Evolutionary conservation across 2,113 vertebrate genomes (phyloP).

Genomic region (Pedionomus torquatus): DNA sequence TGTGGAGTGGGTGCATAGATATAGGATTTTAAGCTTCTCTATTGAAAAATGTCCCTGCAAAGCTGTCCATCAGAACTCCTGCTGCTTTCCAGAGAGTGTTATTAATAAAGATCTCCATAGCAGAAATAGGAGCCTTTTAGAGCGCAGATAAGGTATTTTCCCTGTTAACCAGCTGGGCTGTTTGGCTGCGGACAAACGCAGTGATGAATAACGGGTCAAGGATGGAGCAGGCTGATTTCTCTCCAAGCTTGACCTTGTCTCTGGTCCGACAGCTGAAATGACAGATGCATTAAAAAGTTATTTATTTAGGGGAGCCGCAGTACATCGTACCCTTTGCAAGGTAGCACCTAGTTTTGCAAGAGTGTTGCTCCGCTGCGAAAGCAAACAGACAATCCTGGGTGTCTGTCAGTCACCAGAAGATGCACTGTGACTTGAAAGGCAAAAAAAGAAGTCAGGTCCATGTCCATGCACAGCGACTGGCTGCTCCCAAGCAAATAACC

Average conservation of each 20-base stretch:
- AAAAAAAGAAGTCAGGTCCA: neutral
- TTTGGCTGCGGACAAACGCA: slow-evolving; percentile 54
- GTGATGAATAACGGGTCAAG: slow-evolving; percentile 70
- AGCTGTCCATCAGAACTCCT: slow-evolving; percentile 16
- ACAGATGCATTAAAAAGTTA: slow-evolving; percentile 65
- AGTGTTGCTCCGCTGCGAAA: neutral
- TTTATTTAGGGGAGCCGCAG: slow-evolving; percentile 52
- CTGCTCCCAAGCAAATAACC: neutral
- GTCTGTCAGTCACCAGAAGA: neutral
- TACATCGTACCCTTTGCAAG: neutral
- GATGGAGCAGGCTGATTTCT: slow-evolving; percentile 70
- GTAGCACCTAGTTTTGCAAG: neutral
- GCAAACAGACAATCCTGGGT: neutral
- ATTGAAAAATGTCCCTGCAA: slow-evolving; percentile 2
- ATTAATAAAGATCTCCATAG: slow-evolving; percentile 52
- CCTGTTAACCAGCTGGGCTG: slow-evolving; percentile 48
- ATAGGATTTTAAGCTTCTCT: slow-evolving; percentile 4
- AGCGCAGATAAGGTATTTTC: slow-evolving; percentile 30
- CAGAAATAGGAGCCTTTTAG: slow-evolving; percentile 29
- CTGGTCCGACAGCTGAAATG: slow-evolving; percentile 59
- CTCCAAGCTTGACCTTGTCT: slow-evolving; percentile 69
- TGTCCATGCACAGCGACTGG: neutral
- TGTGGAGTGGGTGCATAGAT: neutral
- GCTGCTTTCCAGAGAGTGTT: neutral
- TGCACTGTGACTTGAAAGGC: neutral